phyloP scores from a whole-genome alignment of 2,797 vertebrate genomes.

The Eidolon dupreanum region DNA sequence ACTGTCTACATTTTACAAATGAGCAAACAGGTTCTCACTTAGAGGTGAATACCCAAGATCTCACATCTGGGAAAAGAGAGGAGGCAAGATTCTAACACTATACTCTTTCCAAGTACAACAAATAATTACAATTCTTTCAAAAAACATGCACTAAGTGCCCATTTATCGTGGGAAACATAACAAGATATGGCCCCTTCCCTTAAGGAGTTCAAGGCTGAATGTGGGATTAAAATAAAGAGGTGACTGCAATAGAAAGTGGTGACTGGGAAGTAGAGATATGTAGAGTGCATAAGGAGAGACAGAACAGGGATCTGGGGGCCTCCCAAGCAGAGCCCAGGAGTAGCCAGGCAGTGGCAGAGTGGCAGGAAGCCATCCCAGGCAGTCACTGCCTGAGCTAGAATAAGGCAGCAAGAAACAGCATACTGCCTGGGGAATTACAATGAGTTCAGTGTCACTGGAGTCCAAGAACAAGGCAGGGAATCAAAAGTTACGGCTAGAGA shows the following conservation, averaged over 20 bases:
- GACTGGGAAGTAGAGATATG: not conserved
- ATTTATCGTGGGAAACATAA: not conserved
- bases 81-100: not conserved
- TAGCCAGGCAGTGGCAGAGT: not conserved
- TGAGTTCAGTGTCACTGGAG: conserved; percentile 62
- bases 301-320: not conserved
- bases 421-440: conserved; percentile 66
- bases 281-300: not conserved
- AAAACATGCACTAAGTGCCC: not conserved
- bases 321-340: not conserved
- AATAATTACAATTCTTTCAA: conserved; percentile 26
- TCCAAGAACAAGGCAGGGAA: conserved; percentile 50
- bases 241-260: not conserved
- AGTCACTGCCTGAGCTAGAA: conserved; percentile 5
- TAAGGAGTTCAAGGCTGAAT: not conserved
- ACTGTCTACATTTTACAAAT: conserved; percentile 18
- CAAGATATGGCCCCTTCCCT: not conserved
- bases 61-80: not conserved
- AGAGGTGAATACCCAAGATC: not conserved
- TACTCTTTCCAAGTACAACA: not conserved
- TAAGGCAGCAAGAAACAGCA: conserved; percentile 53
- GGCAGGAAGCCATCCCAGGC: not conserved
- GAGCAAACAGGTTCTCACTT: not conserved
- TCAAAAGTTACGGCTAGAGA: conserved; percentile 54
- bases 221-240: not conserved